These are phyloP conservation scores for Agrochola lychnidis DNA, from an alignment of 2,888 invertebrate species.

Conservation along the genomic window DNA sequence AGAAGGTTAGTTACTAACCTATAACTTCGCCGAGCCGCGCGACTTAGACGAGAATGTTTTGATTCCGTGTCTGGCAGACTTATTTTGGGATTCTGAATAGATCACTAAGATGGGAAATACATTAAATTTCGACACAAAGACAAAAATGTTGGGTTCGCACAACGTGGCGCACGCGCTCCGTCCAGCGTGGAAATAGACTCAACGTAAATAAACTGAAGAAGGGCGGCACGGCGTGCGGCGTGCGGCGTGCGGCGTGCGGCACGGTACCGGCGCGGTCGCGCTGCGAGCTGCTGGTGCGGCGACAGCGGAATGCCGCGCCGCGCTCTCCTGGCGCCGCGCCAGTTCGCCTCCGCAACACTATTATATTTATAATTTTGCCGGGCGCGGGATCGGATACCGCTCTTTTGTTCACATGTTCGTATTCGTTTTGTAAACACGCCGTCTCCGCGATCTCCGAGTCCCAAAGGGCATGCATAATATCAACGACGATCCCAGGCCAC, in stretches of 20 bases:
- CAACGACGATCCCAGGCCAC: neutral
- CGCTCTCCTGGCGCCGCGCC: constrained; percentile 68
- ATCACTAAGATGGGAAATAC: constrained; percentile 3
- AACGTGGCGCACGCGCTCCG: constrained; percentile 48
- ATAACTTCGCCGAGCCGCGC: constrained; percentile 13
- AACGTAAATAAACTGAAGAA: constrained; percentile 58
- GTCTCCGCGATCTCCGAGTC: neutral
- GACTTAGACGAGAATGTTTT: constrained; percentile 5
- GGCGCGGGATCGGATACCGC: constrained; percentile 46
- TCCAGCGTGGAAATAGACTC: constrained; percentile 59
- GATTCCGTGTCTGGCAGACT: neutral
- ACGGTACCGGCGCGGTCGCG: constrained; percentile 38
- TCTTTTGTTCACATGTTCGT: constrained; percentile 38
- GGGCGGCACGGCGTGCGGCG: constrained; percentile 16
- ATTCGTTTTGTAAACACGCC: constrained; percentile 60
- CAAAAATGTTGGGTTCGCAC: constrained; percentile 41
- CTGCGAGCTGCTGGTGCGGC: constrained; percentile 54
- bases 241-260: constrained; percentile 4
- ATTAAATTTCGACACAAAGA: constrained; percentile 32
- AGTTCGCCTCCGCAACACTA: constrained; percentile 54
- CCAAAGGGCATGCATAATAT: neutral
- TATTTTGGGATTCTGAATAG: constrained; percentile 24
- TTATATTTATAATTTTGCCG: constrained; percentile 70
- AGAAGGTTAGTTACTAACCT: constrained; percentile 44
- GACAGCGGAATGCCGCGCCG: constrained; percentile 63